Percentiles rank a stretch among this genome's conserved stretches.
phyloP scores from a whole-genome alignment of 2,113 vertebrate genomes.

The Setophaga kirtlandii region DNA sequence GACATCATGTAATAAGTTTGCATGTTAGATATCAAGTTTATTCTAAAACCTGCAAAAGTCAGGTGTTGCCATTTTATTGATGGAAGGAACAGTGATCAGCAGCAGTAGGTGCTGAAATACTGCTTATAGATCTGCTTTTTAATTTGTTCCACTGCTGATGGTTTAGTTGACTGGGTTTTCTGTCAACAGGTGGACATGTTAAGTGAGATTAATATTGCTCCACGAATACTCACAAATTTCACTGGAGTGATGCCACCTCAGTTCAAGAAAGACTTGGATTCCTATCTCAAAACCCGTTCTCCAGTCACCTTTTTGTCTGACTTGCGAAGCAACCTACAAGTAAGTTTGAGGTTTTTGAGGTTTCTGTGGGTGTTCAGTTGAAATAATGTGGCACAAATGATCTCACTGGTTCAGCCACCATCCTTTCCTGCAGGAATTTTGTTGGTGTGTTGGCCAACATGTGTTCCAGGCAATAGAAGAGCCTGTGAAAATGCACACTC shows the following conservation, averaged over 20 bases:
- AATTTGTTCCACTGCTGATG: neutral
- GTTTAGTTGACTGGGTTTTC: neutral
- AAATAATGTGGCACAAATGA: neutral
- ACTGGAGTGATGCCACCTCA: slow-evolving; percentile 98
- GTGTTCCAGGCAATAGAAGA: neutral
- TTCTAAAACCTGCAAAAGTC: neutral
- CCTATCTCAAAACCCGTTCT: slow-evolving; percentile 97
- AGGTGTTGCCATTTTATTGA: neutral
- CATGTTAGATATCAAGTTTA: neutral
- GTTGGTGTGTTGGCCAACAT: neutral
- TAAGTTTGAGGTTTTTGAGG: slow-evolving; percentile 43
- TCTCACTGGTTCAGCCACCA: neutral
- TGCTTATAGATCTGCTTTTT: neutral
- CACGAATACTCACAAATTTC: slow-evolving; percentile 98
- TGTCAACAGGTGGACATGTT: slow-evolving; percentile 93
- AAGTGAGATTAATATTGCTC: slow-evolving; percentile 98
- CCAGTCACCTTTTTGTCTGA: slow-evolving; percentile 97
- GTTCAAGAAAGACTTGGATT: slow-evolving; percentile 99
- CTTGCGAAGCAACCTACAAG: slow-evolving; percentile 96
- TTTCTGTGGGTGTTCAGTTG: neutral
- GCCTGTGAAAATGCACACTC: neutral
- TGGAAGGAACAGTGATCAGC: neutral
- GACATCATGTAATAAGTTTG: neutral
- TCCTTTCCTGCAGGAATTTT: neutral
- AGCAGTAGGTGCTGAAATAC: neutral